Evolutionary conservation across 1,140 invertebrate genomes (phyloP).

Genomic region (Anagrus nilaparvatae): DNA sequence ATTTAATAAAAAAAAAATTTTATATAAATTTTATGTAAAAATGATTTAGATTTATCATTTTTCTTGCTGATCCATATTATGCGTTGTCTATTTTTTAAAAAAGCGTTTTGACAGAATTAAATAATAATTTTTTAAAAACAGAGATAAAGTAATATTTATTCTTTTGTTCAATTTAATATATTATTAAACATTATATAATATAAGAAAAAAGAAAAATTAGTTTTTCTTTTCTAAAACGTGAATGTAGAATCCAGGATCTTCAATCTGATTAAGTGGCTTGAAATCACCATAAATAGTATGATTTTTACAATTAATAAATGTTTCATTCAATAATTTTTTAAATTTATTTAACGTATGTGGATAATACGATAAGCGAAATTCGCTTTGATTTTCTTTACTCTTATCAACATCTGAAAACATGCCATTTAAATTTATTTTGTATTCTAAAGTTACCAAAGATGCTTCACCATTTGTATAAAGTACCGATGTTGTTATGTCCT

Average conservation of each 20-base stretch:
- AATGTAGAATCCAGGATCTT: slow-evolving; percentile 72
- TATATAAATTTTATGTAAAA: no score
- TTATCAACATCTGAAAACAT: slow-evolving; percentile 27
- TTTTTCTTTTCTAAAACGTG: slow-evolving; percentile 63
- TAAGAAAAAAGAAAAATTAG: background rate
- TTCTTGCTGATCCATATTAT: no score
- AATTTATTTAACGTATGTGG: slow-evolving; percentile 67
- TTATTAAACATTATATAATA: no score
- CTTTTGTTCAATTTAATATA: no score
- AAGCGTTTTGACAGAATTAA: no score
- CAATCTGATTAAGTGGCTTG: slow-evolving; percentile 51
- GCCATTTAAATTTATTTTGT: slow-evolving; percentile 52
- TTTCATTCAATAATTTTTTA: slow-evolving; percentile 55
- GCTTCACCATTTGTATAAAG: slow-evolving; percentile 63
- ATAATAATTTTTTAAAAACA: no score
- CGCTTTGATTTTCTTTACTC: slow-evolving; percentile 40
- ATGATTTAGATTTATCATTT: no score
- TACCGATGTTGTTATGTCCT: slow-evolving; percentile 73
- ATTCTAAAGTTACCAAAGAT: slow-evolving; percentile 67
- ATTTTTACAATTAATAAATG: slow-evolving; percentile 54
- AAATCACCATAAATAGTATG: slow-evolving; percentile 75
- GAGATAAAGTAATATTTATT: no score
- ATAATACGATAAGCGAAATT: slow-evolving; percentile 79
- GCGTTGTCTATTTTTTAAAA: no score
- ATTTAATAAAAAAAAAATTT: no score